Conservation (phyloP, 2,113 vertebrate genomes). For the Sisor rabdophorus region DNA sequence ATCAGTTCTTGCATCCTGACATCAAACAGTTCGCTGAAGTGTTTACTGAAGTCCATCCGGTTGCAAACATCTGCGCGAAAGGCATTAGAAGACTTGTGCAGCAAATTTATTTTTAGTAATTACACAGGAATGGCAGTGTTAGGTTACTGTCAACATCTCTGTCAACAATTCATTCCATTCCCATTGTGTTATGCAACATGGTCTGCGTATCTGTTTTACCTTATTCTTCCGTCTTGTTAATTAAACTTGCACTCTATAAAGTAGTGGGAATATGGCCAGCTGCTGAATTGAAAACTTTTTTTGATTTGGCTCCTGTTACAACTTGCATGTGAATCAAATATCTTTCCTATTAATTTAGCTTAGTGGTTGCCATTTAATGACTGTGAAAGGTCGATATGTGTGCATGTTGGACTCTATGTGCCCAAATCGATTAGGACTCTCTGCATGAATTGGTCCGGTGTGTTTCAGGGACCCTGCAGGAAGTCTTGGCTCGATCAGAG, state of each 20-base stretch:
- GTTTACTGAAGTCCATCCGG: slow-evolving; percentile 30
- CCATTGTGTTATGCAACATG: slow-evolving; percentile 19
- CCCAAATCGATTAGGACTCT: slow-evolving; percentile 38
- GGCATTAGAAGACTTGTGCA: slow-evolving; percentile 19
- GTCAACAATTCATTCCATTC: slow-evolving; percentile 18
- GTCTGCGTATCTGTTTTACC: not conserved
- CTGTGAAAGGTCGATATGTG: not conserved
- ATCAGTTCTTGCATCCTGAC: slow-evolving; percentile 31
- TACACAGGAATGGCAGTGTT: slow-evolving; percentile 22
- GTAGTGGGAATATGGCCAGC: not conserved
- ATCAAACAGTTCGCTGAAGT: slow-evolving; percentile 35
- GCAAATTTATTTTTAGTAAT: slow-evolving; percentile 39
- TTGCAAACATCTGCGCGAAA: slow-evolving; percentile 18
- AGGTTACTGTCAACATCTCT: slow-evolving; percentile 32
- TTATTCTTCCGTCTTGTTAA: not conserved
- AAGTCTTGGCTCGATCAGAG: slow-evolving; percentile 57
- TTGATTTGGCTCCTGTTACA: not conserved
- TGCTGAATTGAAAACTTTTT: not conserved
- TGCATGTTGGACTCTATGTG: not conserved
- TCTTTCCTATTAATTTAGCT: slow-evolving; percentile 19
- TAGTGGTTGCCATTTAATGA: slow-evolving; percentile 19
- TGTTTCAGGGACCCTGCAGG: slow-evolving; percentile 50
- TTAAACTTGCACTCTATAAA: not conserved
- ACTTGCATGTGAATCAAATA: slow-evolving; percentile 22
- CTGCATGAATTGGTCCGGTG: slow-evolving; percentile 47